Percentiles rank a stretch among this genome's conserved stretches.
phyloP scores from a whole-genome alignment of 2,113 vertebrate species.

The Gymnocephalus cernua region DNA sequence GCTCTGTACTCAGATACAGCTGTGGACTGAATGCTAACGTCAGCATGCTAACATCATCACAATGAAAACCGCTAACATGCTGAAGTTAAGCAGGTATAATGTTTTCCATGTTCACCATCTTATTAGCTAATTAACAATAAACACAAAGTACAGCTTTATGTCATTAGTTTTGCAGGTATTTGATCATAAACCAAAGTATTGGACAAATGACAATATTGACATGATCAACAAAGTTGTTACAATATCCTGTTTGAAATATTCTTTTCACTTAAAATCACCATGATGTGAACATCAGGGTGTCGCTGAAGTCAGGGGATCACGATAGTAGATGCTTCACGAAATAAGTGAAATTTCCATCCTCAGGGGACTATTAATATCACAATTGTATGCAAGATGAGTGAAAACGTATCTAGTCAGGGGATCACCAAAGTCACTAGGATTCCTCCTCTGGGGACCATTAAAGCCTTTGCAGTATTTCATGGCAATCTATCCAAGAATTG shows the following conservation, averaged over 20 bases:
- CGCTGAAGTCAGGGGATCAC: neutral
- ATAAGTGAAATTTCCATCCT: too few relatives aligned
- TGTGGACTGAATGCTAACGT: neutral
- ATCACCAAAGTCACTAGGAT: neutral
- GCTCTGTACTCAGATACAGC: neutral
- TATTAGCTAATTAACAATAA: neutral
- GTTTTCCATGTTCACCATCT: neutral
- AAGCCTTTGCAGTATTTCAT: neutral
- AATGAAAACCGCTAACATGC: neutral
- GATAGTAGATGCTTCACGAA: neutral
- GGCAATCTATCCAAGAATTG: neutral
- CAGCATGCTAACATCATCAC: neutral
- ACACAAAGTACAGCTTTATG: neutral
- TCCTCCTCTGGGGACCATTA: neutral
- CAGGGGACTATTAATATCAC: too few relatives aligned
- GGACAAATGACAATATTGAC: neutral
- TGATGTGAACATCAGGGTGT: neutral
- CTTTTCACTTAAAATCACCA: neutral
- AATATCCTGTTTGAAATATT: neutral
- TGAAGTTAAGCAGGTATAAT: neutral
- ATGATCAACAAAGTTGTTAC: neutral
- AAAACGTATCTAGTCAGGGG: too few relatives aligned
- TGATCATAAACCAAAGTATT: neutral
- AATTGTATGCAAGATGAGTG: too few relatives aligned
- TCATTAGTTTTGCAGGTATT: neutral